Conservation (phyloP, 2,113 vertebrate species). For the Pica pica region DNA sequence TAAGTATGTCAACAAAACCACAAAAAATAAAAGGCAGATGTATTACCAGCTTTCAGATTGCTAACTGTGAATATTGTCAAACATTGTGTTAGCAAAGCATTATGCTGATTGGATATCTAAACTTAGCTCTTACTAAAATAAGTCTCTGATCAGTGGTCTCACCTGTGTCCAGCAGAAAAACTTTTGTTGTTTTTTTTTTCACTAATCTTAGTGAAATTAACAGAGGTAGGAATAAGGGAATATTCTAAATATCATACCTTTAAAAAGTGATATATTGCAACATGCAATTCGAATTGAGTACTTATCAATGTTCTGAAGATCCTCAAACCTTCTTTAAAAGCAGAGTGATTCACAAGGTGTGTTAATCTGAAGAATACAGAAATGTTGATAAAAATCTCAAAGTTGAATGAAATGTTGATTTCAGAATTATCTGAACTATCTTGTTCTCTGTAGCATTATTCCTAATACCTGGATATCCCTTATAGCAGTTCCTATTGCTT, state of each 20-base stretch:
- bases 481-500: not conserved
- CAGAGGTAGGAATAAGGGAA: not conserved
- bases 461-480: not conserved
- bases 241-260: not conserved
- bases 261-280: not conserved
- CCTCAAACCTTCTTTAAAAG: conserved; percentile 1
- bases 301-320: not conserved
- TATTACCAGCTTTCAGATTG: not conserved
- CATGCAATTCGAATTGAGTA: not conserved
- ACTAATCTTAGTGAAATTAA: not conserved
- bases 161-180: conserved; percentile 20
- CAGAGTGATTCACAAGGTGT: not conserved
- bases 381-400: not conserved
- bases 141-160: not conserved
- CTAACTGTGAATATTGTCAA: not conserved
- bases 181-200: not conserved
- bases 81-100: not conserved
- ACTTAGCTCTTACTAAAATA: conserved; percentile 31
- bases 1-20: not conserved
- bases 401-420: not conserved
- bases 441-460: not conserved
- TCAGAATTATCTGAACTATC: not conserved
- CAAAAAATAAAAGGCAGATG: not conserved
- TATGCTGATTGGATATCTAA: not conserved
- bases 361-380: not conserved